phyloP scores from a whole-genome alignment of 2,113 vertebrate genomes.

The Grallaria varia region DNA sequence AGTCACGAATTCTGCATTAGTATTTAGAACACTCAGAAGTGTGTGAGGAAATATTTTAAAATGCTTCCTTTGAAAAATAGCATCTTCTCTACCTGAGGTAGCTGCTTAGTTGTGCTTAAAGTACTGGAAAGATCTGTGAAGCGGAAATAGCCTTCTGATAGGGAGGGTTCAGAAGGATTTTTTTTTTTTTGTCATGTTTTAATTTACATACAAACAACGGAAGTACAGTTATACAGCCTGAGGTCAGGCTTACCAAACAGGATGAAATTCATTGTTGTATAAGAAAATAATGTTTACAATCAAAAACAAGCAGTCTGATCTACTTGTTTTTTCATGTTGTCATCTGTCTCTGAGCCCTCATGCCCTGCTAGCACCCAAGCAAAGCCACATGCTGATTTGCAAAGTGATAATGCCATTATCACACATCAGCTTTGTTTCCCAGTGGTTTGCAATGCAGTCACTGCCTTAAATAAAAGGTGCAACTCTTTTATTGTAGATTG shows the following conservation, averaged over 20 bases:
- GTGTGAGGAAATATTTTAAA: conserved; percentile 41
- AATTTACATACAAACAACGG: conserved; percentile 61
- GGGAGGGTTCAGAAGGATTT: background rate
- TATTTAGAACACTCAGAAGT: conserved; percentile 73
- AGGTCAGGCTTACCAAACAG: conserved; percentile 64
- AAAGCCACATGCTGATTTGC: conserved; percentile 72
- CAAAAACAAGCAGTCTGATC: conserved; percentile 45
- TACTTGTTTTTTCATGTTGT: conserved; percentile 54
- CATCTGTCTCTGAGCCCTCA: conserved; percentile 51
- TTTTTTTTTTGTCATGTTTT: background rate
- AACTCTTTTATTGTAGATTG: conserved; percentile 8
- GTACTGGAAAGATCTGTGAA: conserved; percentile 62
- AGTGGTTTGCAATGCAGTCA: conserved; percentile 54
- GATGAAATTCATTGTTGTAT: conserved; percentile 43
- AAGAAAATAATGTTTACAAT: conserved; percentile 59
- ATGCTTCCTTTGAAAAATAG: conserved; percentile 25
- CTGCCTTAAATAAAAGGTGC: conserved; percentile 54
- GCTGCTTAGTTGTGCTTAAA: conserved; percentile 73
- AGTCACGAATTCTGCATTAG: conserved; percentile 73
- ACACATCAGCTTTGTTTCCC: conserved; percentile 66
- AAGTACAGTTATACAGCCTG: conserved; percentile 4
- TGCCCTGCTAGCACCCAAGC: conserved; percentile 66
- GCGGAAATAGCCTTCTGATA: conserved; percentile 65
- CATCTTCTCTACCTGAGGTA: conserved; percentile 59
- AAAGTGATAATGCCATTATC: conserved; percentile 70